Evolutionary conservation across 2,888 invertebrate species (phyloP).

Genomic region (Danaus chrysippus): DNA sequence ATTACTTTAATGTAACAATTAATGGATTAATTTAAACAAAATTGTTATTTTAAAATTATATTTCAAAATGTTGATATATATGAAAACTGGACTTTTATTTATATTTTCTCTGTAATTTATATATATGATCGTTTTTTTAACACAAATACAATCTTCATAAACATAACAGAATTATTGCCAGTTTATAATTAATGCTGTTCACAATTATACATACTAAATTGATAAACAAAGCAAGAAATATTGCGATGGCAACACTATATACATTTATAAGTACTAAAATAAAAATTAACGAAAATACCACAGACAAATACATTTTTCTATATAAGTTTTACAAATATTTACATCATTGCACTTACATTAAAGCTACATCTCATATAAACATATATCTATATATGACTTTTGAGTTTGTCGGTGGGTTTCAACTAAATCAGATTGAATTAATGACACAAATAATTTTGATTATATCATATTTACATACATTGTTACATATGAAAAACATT

Average conservation of each 20-base stretch:
- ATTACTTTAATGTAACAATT: neutral
- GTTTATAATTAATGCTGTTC: too few relatives aligned
- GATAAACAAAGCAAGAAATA: too few relatives aligned
- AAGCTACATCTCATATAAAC: slow-evolving; percentile 21
- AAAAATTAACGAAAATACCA: slow-evolving; percentile 9
- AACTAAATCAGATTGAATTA: neutral
- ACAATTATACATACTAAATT: too few relatives aligned
- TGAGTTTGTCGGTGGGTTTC: slow-evolving; percentile 27
- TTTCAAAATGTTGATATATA: neutral
- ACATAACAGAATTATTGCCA: too few relatives aligned
- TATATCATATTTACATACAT: too few relatives aligned
- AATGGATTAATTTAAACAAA: slow-evolving; percentile 3
- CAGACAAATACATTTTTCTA: slow-evolving; percentile 14
- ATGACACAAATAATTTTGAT: too few relatives aligned
- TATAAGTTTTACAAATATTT: slow-evolving; percentile 21
- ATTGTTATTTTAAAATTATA: neutral
- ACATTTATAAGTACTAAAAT: slow-evolving; percentile 7
- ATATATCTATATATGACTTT: slow-evolving; percentile 11
- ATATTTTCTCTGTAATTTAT: neutral
- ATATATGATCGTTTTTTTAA: neutral
- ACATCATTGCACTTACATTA: slow-evolving; percentile 25
- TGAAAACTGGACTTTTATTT: slow-evolving; percentile 6
- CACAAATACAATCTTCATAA: neutral
- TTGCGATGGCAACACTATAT: neutral
- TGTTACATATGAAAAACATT: too few relatives aligned